A percentile compares a stretch with the other conserved stretches of the same genome.
Evolutionary conservation across 2,888 invertebrate species (phyloP).

Genomic region (Tetramorium bicarinatum): DNA sequence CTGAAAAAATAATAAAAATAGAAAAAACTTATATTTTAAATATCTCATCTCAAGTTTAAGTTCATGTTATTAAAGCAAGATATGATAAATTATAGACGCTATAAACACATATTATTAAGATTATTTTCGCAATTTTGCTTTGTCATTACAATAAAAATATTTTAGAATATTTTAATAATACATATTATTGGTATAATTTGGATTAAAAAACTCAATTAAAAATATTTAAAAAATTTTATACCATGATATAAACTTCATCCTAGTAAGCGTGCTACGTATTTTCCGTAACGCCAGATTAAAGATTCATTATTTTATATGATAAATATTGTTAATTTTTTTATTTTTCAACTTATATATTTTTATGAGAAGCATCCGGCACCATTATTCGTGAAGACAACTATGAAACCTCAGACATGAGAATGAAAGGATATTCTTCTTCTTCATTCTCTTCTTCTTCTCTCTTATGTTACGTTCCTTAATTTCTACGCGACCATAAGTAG

Average conservation of each 20-base stretch:
- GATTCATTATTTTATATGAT: neutral
- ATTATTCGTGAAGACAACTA: neutral
- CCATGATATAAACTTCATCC: neutral
- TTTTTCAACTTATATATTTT: neutral
- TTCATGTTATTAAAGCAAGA: neutral
- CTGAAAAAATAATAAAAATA: neutral
- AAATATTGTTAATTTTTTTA: neutral
- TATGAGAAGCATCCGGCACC: neutral
- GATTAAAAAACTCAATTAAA: neutral
- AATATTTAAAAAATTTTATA: neutral
- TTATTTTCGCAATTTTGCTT: neutral
- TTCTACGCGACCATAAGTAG: neutral
- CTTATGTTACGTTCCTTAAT: conserved; percentile 18
- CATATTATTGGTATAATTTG: neutral
- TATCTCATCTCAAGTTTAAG: neutral
- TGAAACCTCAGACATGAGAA: neutral
- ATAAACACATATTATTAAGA: neutral
- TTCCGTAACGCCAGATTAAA: neutral
- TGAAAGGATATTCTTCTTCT: neutral
- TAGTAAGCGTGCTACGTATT: neutral
- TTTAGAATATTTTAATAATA: neutral
- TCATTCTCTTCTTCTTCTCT: neutral
- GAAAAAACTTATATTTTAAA: neutral
- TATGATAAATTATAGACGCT: neutral
- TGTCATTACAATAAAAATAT: neutral